A percentile compares a stretch with the other conserved stretches of the same genome.
These are phyloP conservation scores for Turnix velox DNA, from an alignment of 2,113 vertebrate genomes.

Conservation along the genomic window DNA sequence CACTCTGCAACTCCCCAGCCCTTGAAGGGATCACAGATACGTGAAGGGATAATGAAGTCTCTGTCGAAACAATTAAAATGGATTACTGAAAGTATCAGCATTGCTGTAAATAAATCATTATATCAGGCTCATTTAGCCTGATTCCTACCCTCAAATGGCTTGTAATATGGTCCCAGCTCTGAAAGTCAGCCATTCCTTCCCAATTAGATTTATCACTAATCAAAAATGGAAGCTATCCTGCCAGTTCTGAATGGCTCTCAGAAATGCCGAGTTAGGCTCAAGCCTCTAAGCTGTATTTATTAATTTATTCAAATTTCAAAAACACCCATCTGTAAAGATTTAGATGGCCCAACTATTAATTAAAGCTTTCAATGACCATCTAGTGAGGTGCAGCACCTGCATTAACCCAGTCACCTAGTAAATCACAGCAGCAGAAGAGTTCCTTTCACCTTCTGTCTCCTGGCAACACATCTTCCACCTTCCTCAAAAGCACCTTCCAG, in stretches of 20 bases:
- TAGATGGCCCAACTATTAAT: neutral
- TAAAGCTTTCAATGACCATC: neutral
- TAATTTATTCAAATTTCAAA: neutral
- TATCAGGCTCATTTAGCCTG: slow-evolving; percentile 44
- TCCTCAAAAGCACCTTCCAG: neutral
- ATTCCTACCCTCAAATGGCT: slow-evolving; percentile 30
- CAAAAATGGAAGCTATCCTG: slow-evolving; percentile 13
- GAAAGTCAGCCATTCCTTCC: slow-evolving; percentile 22
- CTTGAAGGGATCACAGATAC: neutral
- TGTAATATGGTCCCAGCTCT: neutral
- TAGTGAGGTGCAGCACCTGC: neutral
- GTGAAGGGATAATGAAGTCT: slow-evolving; percentile 24
- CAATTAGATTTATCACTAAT: slow-evolving; percentile 49
- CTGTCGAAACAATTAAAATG: slow-evolving; percentile 39
- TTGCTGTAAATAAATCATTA: slow-evolving; percentile 59
- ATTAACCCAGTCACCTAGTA: neutral
- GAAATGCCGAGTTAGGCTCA: neutral
- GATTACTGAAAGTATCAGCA: slow-evolving; percentile 33
- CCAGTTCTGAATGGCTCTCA: neutral
- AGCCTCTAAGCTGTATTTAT: neutral
- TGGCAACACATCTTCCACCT: neutral
- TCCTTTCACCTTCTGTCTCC: neutral
- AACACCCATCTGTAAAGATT: neutral
- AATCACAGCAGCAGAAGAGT: neutral
- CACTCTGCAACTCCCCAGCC: neutral